A percentile compares a stretch with the other conserved stretches of the same genome.
phyloP scores from a whole-genome alignment of 2,113 vertebrate genomes.

The Dicaeum eximium region DNA sequence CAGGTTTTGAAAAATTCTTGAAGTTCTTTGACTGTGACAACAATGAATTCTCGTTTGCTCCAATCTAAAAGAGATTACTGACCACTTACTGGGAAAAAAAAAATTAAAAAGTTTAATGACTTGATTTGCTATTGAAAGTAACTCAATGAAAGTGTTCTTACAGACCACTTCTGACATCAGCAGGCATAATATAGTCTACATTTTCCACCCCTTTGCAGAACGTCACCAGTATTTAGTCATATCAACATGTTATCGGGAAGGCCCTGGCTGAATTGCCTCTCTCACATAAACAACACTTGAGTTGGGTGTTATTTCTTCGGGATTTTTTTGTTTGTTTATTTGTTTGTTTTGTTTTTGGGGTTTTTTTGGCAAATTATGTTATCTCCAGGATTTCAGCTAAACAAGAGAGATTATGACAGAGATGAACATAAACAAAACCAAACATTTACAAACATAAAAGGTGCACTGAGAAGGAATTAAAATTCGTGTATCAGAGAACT shows the following conservation, averaged over 20 bases:
- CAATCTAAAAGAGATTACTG: not conserved
- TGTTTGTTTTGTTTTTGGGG: not conserved
- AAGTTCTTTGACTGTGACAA: not conserved
- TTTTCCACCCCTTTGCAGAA: not conserved
- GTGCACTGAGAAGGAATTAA: not conserved
- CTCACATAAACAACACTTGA: slow-evolving; percentile 6
- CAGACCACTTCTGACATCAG: not conserved
- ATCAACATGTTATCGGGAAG: not conserved
- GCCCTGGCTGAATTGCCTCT: not conserved
- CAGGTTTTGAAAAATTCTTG: not conserved
- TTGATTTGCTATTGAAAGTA: not conserved
- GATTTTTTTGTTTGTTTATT: not conserved
- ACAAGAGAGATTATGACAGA: not conserved
- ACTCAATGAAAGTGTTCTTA: not conserved
- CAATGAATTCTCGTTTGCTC: not conserved
- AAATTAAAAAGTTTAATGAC: not conserved
- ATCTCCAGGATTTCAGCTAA: slow-evolving; percentile 16
- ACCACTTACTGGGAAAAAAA: not conserved
- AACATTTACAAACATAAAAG: not conserved
- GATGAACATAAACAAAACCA: not conserved
- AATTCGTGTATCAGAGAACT: not conserved
- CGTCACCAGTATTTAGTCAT: not conserved
- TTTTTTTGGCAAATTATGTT: not conserved
- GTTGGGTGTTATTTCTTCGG: not conserved
- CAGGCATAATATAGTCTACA: not conserved